Evolutionary conservation across 2,888 invertebrate species (phyloP).

Genomic region (Stictocephala bisonia): DNA sequence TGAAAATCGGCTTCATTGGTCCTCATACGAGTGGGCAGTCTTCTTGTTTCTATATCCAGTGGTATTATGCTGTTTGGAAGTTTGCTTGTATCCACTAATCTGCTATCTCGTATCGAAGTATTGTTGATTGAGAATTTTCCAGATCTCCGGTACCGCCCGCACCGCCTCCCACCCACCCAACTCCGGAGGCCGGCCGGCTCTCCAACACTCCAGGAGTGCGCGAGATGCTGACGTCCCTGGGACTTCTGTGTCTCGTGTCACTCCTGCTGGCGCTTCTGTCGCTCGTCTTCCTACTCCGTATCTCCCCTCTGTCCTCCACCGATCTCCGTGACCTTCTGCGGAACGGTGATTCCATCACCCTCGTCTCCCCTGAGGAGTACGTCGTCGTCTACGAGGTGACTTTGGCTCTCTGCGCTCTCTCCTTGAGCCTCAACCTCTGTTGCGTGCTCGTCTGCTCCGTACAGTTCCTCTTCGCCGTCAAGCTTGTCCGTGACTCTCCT

Average conservation of each 20-base stretch:
- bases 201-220: constrained; percentile 68
- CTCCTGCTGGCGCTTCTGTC: constrained; percentile 81
- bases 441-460: constrained; percentile 93
- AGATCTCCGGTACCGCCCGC: constrained; percentile 60
- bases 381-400: constrained; percentile 93
- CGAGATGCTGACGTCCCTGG: constrained; percentile 87
- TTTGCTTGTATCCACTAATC: no score
- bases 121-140: no score
- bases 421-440: constrained; percentile 88
- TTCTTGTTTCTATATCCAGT: no score
- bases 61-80: no score
- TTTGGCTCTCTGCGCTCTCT: constrained; percentile 87
- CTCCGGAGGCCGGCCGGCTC: constrained; percentile 61
- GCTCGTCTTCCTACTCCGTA: constrained; percentile 85
- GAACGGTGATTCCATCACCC: constrained; percentile 68
- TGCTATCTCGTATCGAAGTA: no score
- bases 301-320: constrained; percentile 73
- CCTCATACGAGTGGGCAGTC: no score
- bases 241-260: constrained; percentile 86
- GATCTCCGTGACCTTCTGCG: constrained; percentile 69
- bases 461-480: constrained; percentile 93
- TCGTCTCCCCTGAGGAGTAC: constrained; percentile 80
- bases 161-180: constrained; percentile 62
- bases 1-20: no score
- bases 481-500: constrained; percentile 87